Conservation (phyloP, 2,797 vertebrate species). For the Platyrinchus mystaceus region DNA sequence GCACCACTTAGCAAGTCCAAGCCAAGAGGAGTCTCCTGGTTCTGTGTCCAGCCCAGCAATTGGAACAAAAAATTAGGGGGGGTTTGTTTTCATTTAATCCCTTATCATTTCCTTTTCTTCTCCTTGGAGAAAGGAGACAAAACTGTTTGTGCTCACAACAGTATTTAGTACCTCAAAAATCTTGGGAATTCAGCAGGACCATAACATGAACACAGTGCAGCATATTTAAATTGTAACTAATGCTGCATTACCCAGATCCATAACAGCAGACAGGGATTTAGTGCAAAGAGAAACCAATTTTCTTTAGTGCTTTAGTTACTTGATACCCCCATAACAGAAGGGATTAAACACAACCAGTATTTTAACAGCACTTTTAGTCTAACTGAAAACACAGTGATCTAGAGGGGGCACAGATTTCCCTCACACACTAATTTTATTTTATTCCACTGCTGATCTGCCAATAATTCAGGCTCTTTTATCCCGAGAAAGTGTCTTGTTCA, state of each 20-base stretch:
- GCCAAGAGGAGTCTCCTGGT: not conserved
- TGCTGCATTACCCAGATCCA: conserved; percentile 5
- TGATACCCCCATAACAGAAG: conserved; percentile 44
- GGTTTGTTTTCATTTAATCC: not conserved
- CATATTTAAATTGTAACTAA: conserved; percentile 5
- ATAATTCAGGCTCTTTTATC: conserved; percentile 22
- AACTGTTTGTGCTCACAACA: not conserved
- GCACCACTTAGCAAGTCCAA: not conserved
- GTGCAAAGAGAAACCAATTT: conserved; percentile 71
- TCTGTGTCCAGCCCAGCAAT: not conserved
- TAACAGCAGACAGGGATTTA: conserved; percentile 43
- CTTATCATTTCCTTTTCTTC: not conserved
- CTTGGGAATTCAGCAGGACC: not conserved
- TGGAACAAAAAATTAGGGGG: not conserved
- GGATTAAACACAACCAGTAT: conserved; percentile 67
- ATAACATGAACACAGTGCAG: not conserved
- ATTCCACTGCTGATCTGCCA: conserved; percentile 45
- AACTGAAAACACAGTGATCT: conserved; percentile 30
- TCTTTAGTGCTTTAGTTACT: conserved; percentile 70
- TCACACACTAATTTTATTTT: conserved; percentile 62
- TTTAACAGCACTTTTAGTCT: conserved; percentile 35
- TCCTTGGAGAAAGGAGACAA: not conserved
- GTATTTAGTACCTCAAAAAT: conserved; percentile 5
- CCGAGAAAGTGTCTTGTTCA: not conserved
- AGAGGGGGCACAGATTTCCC: conserved; percentile 31